Evolutionary conservation across 1,140 invertebrate species (phyloP).

Genomic region (Apis laboriosa): DNA sequence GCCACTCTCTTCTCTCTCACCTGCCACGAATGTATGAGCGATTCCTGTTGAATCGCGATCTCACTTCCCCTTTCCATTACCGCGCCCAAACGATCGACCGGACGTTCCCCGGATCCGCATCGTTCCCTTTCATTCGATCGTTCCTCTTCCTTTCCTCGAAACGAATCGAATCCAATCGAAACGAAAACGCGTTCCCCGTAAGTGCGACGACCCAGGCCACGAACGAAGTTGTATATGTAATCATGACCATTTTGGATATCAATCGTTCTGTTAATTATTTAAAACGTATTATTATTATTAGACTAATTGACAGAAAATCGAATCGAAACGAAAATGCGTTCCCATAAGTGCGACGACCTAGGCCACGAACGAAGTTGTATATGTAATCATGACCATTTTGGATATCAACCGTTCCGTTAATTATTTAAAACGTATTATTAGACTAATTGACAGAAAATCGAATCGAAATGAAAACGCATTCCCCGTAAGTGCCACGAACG

Average conservation of each 20-base stretch:
- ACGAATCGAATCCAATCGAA: no score
- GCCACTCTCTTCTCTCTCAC: slow-evolving; percentile 60
- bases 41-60: slow-evolving; percentile 18
- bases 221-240: background rate
- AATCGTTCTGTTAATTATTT: background rate
- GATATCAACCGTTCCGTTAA: background rate
- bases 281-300: no score
- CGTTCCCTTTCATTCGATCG: slow-evolving; percentile 32
- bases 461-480: no score
- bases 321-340: background rate
- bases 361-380: background rate
- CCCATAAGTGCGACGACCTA: background rate
- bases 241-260: background rate
- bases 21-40: slow-evolving; percentile 10
- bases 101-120: slow-evolving; percentile 50
- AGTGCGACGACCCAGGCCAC: background rate
- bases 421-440: no score
- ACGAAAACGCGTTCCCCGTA: background rate
- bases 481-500: no score
- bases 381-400: no score
- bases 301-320: background rate
- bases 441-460: no score
- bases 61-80: slow-evolving; percentile 57
- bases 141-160: background rate
- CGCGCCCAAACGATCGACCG: slow-evolving; percentile 50